Percentiles rank a stretch among this genome's conserved stretches.
Evolutionary conservation across 2,113 vertebrate genomes (phyloP).

Genomic region (Podarcis raffonei): DNA sequence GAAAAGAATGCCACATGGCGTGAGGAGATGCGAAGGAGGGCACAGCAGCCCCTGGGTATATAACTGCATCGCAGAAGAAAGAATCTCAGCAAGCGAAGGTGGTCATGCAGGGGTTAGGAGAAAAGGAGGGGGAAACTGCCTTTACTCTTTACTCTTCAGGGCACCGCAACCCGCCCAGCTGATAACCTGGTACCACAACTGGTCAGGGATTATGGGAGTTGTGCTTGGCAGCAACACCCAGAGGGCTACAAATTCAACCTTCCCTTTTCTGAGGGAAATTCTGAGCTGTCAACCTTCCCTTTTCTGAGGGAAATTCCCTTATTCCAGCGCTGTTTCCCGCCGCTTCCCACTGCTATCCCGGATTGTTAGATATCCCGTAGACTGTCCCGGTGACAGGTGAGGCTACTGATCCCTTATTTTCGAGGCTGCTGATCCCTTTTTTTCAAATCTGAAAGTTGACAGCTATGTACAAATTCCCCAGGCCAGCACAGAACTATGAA

Average conservation of each 20-base stretch:
- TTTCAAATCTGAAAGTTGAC: no score
- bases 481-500: neutral
- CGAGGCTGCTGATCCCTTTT: no score
- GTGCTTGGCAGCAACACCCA: neutral
- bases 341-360: no score
- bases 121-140: neutral
- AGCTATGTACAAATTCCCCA: neutral
- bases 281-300: no score
- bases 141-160: neutral
- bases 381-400: no score
- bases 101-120: neutral
- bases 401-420: no score
- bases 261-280: no score
- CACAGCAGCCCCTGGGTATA: neutral
- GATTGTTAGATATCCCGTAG: no score
- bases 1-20: neutral
- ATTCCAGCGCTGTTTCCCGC: no score
- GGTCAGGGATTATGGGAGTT: neutral
- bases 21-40: neutral
- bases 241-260: neutral
- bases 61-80: neutral
- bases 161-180: neutral
- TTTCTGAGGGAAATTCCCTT: no score
- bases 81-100: neutral
- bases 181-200: neutral